Base-by-base conservation (phyloP, 2,888 invertebrate genomes). In the Euplagia quadripunctaria region DNA sequence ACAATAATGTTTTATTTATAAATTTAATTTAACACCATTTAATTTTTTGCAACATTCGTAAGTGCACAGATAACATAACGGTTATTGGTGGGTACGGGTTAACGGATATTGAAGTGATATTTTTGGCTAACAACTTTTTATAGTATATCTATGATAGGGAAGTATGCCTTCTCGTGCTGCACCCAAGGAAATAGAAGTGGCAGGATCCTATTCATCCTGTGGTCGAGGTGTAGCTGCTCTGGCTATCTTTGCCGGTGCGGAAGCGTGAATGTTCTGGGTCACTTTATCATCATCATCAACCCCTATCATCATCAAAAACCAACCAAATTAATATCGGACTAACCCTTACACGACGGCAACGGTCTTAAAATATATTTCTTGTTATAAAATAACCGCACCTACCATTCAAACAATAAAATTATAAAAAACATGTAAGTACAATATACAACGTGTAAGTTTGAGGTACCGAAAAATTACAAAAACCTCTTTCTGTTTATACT, bases 1-100 rank as follows among this genome's bases (percentile, higher is more conserved):
- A 66, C 31, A 5, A 46, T n/a, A 20, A 66, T 66, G 31, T 41
- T 66, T 51, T 49, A 66, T 66, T 66, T 41, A 66, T 51, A 49
- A 31, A 66, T 61, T 31, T 12, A 20, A 12, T 14, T 31, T 1
- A 58, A 20, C 5, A 14, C 12, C 12, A 20, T 20, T 58, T 43
- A 6, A 43, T n/a, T 58, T 58, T 58, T 58, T 52, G 8, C 55
- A 17, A 20, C 12, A 11, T 61, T 61, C 20, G 31, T n/a, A n/a
- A n/a, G n/a, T n/a, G n/a, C n/a, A n/a, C n/a, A n/a, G n/a, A n/a
- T n/a, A n/a, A n/a, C n/a, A n/a, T n/a, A n/a, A n/a, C n/a, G n/a
- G n/a, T n/a, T n/a, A n/a, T n/a, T n/a, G n/a, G n/a, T n/a, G n/a
- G n/a, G n/a, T n/a, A n/a, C n/a, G n/a, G n/a, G n/a, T n/a, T n/a